A percentile compares a stretch with the other conserved stretches of the same genome.
Conservation (phyloP, 2,797 vertebrate species). For the Cyclura pinguis region DNA sequence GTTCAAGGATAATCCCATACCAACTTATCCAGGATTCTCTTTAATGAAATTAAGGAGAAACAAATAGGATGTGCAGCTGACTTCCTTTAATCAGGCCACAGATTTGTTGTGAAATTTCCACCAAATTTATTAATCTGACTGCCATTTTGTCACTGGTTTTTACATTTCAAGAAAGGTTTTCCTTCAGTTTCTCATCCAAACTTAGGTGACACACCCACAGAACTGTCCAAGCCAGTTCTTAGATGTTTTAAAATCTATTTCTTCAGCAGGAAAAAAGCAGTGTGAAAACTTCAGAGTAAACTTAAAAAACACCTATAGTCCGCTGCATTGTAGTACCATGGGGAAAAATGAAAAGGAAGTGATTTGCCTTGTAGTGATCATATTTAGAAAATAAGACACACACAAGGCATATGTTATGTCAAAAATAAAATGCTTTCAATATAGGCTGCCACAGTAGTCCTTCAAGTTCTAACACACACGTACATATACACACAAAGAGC, state of each 20-base stretch:
- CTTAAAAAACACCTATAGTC: background rate
- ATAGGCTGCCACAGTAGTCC: slow-evolving; percentile 3
- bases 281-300: background rate
- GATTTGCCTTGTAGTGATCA: background rate
- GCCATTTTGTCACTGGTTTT: background rate
- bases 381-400: background rate
- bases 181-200: background rate
- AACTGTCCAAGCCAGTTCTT: background rate
- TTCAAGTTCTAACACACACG: rapidly evolving
- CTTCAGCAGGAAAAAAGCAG: background rate
- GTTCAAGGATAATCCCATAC: background rate
- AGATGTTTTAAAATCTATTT: background rate
- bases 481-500: background rate
- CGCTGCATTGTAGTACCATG: background rate
- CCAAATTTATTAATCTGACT: background rate
- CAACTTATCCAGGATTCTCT: background rate
- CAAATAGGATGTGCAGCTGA: too few species aligned
- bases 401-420: background rate
- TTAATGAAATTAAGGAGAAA: background rate
- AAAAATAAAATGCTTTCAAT: background rate
- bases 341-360: background rate
- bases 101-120: background rate
- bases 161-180: background rate
- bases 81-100: background rate
- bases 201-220: background rate